Conservation (phyloP, 2,113 vertebrate genomes). For the Puma concolor region DNA sequence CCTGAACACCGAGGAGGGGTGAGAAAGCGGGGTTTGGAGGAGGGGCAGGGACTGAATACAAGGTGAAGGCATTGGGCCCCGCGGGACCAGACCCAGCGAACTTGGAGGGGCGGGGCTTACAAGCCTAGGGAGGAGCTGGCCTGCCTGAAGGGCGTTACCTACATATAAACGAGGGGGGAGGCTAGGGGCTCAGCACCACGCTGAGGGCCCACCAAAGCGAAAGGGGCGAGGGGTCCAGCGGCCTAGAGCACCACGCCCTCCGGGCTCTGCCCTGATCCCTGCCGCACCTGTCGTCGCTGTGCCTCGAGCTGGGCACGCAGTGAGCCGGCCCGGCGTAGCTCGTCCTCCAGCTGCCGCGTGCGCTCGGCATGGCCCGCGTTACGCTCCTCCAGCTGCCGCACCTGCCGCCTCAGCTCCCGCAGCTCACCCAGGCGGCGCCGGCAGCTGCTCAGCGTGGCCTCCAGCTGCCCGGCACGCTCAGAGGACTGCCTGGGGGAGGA, state of each 20-base stretch:
- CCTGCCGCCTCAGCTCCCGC: conserved; percentile 92
- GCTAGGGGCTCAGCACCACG: background rate
- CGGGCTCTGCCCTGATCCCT: background rate
- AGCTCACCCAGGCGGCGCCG: conserved; percentile 93
- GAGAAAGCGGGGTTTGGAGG: no score
- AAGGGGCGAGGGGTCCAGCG: background rate
- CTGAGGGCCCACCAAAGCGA: background rate
- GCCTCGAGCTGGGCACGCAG: conserved; percentile 90
- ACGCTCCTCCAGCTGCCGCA: conserved; percentile 94
- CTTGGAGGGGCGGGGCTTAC: background rate
- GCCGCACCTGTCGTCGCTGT: conserved; percentile 89
- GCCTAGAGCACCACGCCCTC: background rate
- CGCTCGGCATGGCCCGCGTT: conserved; percentile 93
- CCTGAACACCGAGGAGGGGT: conserved; percentile 74
- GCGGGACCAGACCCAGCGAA: background rate
- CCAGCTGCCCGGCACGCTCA: conserved; percentile 91
- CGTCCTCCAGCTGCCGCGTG: conserved; percentile 95
- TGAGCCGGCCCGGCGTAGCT: conserved; percentile 89
- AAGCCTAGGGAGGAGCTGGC: no score
- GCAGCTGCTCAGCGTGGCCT: conserved; percentile 91
- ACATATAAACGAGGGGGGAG: background rate
- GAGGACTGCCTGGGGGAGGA: conserved; percentile 90
- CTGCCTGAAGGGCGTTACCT: background rate
- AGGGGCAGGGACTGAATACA: background rate
- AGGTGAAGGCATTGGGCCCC: background rate